phyloP scores from a whole-genome alignment of 2,888 invertebrate species.

The Eristalis arbustorum region DNA sequence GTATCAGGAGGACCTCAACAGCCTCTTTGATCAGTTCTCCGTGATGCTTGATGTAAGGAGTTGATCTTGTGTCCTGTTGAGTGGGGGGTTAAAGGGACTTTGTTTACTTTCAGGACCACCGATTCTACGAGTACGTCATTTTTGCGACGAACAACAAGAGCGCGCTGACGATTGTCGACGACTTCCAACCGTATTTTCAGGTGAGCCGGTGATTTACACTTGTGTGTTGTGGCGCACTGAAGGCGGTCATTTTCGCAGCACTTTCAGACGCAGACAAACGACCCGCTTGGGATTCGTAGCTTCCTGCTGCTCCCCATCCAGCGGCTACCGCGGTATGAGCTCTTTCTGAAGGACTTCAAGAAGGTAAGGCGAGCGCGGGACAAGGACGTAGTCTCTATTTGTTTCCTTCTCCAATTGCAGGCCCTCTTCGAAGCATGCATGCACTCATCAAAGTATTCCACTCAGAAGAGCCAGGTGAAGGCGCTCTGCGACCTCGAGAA shows the following conservation, averaged over 20 bases:
- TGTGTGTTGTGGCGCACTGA: no score
- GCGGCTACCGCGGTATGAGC: slow-evolving; percentile 3
- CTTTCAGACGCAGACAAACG: background rate
- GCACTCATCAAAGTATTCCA: background rate
- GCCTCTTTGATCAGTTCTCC: slow-evolving; percentile 77
- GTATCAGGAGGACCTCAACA: slow-evolving; percentile 76
- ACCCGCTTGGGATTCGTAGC: slow-evolving; percentile 13
- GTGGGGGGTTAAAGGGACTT: background rate
- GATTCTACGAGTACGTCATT: slow-evolving; percentile 17
- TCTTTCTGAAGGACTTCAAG: background rate
- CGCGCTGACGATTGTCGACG: background rate
- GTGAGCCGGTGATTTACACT: background rate
- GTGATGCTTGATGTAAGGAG: slow-evolving; percentile 75
- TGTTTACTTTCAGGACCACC: background rate
- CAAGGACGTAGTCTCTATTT: background rate
- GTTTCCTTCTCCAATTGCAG: background rate
- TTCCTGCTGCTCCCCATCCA: slow-evolving; percentile 33
- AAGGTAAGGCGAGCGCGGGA: background rate
- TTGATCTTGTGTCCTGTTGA: background rate
- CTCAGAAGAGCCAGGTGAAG: background rate
- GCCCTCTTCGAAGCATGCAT: background rate
- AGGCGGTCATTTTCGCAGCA: background rate
- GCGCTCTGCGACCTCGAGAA: background rate
- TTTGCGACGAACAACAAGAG: slow-evolving; percentile 18
- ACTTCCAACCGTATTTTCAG: slow-evolving; percentile 9